Base-by-base conservation (phyloP, 2,888 invertebrate species). In the Ptilodon capucinus region DNA sequence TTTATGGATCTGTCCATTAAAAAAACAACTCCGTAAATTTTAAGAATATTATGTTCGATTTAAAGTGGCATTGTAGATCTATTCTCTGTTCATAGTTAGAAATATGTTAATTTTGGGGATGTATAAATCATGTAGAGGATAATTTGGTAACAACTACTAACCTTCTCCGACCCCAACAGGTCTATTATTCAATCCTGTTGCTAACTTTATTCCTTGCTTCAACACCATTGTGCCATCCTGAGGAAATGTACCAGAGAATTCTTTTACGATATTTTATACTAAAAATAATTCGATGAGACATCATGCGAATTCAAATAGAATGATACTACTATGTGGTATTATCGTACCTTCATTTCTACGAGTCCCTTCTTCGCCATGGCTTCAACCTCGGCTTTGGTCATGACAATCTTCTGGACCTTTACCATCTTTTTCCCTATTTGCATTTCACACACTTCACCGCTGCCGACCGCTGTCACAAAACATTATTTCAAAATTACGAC, bases 361-460 rank as follows among this genome's bases (percentile, higher is more conserved):
- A 93, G 92, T n/a, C 94, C 94, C 59, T 94, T 91, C 65, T 93
- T 93, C 2, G 93, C 92, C 93, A 94, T 93, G 4, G 92, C 92
- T 56, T 93, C 93, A 16, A 94, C 93, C 71, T 94, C 93, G 0
- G 93, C 93, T 76, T 94, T 94, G 7, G 94, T 93, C 89, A 94
- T 92, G 2, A 93, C 92, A 35, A 94, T 92, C 73, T 93, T 94
- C 75, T 94, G 93, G 8, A 94, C 93, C 64, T 93, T 92, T 0
- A 94, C 93, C 32, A 93, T 84, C 66, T 92, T 93, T 64, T 93
- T 92, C 30, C 93, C 94, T 17, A 93, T 90, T 74, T 92, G 92
- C 92, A 91, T 93, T 70, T 89, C 85, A 47, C 86, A 85, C 6
- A 88, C 61, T 48, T 87, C 86, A 0, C 79, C 78, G 3, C 77